These are phyloP conservation scores for Accipiter cooperii DNA, from an alignment of 2,113 vertebrate genomes.

Conservation along the genomic window DNA sequence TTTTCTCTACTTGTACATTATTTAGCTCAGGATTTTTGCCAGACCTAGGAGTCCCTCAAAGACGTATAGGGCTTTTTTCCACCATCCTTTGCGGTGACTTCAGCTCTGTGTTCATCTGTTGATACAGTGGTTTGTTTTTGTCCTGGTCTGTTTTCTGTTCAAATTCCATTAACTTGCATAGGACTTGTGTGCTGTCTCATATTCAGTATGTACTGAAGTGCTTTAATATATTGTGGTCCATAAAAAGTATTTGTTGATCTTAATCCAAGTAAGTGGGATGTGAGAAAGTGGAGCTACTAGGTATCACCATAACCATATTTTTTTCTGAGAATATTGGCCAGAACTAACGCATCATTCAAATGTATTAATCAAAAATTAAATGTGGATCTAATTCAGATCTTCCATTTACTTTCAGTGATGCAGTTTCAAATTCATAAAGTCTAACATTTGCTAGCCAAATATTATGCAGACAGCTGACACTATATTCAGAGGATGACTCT, in stretches of 20 bases:
- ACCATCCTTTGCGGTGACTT: neutral
- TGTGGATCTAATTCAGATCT: neutral
- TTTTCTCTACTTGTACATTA: neutral
- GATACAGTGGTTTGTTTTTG: neutral
- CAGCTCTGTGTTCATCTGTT: neutral
- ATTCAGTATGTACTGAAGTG: neutral
- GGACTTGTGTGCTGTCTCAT: neutral
- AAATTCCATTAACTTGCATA: neutral
- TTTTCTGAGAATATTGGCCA: neutral
- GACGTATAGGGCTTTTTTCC: rapidly evolving
- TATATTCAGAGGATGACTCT: neutral
- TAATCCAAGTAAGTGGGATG: neutral
- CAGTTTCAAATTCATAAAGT: neutral
- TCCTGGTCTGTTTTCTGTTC: neutral
- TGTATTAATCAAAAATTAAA: neutral
- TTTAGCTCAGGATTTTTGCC: neutral
- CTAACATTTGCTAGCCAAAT: neutral
- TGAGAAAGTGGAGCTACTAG: neutral
- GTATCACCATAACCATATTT: neutral
- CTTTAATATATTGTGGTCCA: neutral
- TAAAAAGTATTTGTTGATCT: neutral
- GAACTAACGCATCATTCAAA: neutral
- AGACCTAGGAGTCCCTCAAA: neutral
- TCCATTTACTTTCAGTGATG: neutral
- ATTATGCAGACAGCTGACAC: neutral